phyloP scores from a whole-genome alignment of 2,888 invertebrate genomes.

The Caenorhabditis doughertyi region DNA sequence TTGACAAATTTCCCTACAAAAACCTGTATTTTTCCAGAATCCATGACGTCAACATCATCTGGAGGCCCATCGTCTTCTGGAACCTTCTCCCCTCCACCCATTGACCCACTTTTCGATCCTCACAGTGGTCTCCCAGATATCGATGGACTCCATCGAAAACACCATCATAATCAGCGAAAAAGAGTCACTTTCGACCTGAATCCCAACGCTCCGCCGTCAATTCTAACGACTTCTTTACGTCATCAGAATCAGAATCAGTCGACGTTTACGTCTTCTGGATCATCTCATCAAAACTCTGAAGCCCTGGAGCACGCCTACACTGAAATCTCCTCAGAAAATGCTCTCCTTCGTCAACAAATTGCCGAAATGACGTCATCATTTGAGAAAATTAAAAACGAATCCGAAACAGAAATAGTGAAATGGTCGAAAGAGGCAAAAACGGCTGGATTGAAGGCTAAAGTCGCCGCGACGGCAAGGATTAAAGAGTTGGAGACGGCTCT shows the following conservation, averaged over 20 bases:
- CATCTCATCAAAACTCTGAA: conserved; percentile 14
- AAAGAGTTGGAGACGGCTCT: conserved; percentile 76
- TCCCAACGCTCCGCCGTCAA: not conserved
- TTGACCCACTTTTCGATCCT: conserved; percentile 67
- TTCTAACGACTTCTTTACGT: not conserved
- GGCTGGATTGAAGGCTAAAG: conserved; percentile 75
- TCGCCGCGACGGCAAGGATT: conserved; percentile 77
- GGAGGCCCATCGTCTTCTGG: conserved; percentile 63
- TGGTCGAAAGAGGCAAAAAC: conserved; percentile 73
- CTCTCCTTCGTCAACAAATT: conserved; percentile 45
- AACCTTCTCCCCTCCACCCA: conserved; percentile 60
- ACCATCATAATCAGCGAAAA: conserved; percentile 71
- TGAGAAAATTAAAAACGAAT: conserved; percentile 63
- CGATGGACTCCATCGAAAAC: conserved; percentile 54
- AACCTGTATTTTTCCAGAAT: conserved; percentile 16
- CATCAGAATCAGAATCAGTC: not conserved
- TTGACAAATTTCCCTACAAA: not conserved
- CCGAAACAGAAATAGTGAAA: conserved; percentile 71
- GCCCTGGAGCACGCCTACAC: conserved; percentile 39
- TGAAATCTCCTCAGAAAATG: conserved; percentile 60
- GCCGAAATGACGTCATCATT: conserved; percentile 47
- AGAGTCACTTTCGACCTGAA: conserved; percentile 80
- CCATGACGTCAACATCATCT: not conserved
- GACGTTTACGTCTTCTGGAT: not conserved
- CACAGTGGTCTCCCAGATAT: conserved; percentile 60